These are phyloP conservation scores for Henricia sp. DNA, from an alignment of 53 echinoderm and acorn worm species.

Conservation along the genomic window DNA sequence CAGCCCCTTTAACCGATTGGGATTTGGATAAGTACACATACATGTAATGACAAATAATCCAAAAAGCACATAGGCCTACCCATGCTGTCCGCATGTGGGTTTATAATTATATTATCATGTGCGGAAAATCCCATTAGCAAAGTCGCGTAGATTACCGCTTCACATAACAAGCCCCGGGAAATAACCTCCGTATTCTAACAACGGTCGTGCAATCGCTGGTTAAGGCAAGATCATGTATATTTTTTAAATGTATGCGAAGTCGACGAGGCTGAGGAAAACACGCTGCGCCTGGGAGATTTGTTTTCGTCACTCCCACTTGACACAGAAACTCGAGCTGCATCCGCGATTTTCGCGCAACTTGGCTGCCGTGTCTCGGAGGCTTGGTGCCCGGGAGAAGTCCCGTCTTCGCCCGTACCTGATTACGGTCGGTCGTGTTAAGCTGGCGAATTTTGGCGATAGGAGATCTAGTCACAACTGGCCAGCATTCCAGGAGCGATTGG, in stretches of 20 bases:
- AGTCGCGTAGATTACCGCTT: neutral
- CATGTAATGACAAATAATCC: neutral
- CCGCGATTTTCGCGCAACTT: neutral
- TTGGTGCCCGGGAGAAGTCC: neutral
- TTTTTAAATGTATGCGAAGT: slow-evolving; percentile 20
- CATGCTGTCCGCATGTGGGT: too few species aligned
- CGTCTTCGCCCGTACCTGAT: neutral
- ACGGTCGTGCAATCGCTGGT: neutral
- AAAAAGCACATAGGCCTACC: too few species aligned
- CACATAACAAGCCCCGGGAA: neutral
- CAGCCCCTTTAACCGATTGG: too few species aligned
- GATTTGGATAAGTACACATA: neutral
- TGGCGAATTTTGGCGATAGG: slow-evolving; percentile 4
- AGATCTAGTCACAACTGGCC: neutral
- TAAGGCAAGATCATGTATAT: slow-evolving; percentile 3
- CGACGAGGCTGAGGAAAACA: slow-evolving; percentile 2
- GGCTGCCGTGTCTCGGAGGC: neutral
- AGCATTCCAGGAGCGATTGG: neutral
- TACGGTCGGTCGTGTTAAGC: neutral
- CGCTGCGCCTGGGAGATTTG: slow-evolving; percentile 6
- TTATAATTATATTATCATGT: too few species aligned
- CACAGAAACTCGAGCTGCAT: slow-evolving; percentile 18
- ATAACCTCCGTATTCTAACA: neutral
- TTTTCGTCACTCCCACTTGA: slow-evolving; percentile 29
- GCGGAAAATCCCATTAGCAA: neutral